phyloP scores from a whole-genome alignment of 2,888 invertebrate genomes.

The Venustoraphidia nigricollis region DNA sequence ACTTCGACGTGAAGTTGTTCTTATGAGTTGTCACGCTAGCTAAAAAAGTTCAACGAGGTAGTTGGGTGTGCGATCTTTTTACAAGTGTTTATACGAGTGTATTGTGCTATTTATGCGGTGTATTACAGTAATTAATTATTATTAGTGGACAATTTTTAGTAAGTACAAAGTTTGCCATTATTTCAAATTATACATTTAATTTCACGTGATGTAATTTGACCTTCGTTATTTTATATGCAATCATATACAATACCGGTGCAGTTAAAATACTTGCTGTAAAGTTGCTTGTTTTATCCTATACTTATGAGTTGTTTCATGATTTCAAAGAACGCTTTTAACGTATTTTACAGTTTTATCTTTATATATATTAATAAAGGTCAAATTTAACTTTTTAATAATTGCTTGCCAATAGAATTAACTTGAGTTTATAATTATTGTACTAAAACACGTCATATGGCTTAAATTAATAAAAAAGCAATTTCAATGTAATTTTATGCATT shows the following conservation, averaged over 20 bases:
- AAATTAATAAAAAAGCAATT: no score
- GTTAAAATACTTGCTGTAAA: no score
- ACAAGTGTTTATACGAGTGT: slow-evolving; percentile 12
- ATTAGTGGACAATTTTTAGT: slow-evolving; percentile 15
- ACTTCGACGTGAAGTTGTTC: not conserved
- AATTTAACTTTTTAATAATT: no score
- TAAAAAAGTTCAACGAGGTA: not conserved
- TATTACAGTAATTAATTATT: slow-evolving; percentile 16
- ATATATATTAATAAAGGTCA: no score
- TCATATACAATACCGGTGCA: not conserved
- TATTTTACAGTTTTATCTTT: no score
- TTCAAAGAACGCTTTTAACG: no score
- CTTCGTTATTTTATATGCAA: not conserved
- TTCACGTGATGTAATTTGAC: not conserved
- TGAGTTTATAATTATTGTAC: no score
- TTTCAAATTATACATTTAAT: not conserved
- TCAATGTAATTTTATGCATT: no score
- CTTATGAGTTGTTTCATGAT: no score
- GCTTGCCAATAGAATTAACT: no score
- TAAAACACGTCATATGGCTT: no score
- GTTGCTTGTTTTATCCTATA: no score
- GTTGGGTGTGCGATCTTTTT: not conserved
- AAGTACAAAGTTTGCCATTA: slow-evolving; percentile 11
- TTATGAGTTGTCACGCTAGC: slow-evolving; percentile 6
- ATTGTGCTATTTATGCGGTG: slow-evolving; percentile 21